phyloP scores from a whole-genome alignment of 2,888 invertebrate species.

The Lottia scabra region DNA sequence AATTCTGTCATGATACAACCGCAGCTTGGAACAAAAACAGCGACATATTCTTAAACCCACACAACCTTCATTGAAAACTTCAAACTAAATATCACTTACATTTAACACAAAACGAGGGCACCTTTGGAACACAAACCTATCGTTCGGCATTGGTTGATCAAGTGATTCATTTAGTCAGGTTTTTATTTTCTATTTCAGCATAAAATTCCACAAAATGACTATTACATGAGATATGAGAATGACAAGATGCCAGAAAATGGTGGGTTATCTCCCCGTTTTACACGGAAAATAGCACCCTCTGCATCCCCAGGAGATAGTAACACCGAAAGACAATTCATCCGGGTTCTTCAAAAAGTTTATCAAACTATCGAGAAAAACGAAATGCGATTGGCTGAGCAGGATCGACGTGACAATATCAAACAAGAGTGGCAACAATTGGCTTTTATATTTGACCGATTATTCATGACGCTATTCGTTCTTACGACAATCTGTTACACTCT shows the following conservation, averaged over 20 bases:
- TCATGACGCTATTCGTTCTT: conserved; percentile 71
- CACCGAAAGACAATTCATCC: conserved; percentile 75
- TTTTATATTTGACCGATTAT: conserved; percentile 80
- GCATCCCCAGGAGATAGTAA: conserved; percentile 8
- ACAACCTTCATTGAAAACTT: too few species aligned
- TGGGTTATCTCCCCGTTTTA: conserved; percentile 47
- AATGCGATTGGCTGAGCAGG: conserved; percentile 82
- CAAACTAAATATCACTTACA: too few species aligned
- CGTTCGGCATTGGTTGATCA: too few species aligned
- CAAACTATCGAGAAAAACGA: conserved; percentile 84
- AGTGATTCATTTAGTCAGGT: background rate
- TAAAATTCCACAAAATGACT: conserved; percentile 35
- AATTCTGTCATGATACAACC: too few species aligned
- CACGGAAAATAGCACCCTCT: conserved; percentile 33
- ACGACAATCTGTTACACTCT: conserved; percentile 63
- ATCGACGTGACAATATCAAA: conserved; percentile 82
- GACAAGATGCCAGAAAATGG: conserved; percentile 49
- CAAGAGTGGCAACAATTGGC: conserved; percentile 82
- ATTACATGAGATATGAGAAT: conserved; percentile 37
- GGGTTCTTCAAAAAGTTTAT: conserved; percentile 79
- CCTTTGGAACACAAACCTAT: too few species aligned
- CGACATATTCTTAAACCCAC: too few species aligned
- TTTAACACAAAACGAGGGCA: too few species aligned
- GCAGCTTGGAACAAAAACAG: too few species aligned
- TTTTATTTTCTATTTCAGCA: conserved; percentile 20